These are phyloP conservation scores for Gibbula magus DNA, from an alignment of 2,888 invertebrate species.

Conservation along the genomic window DNA sequence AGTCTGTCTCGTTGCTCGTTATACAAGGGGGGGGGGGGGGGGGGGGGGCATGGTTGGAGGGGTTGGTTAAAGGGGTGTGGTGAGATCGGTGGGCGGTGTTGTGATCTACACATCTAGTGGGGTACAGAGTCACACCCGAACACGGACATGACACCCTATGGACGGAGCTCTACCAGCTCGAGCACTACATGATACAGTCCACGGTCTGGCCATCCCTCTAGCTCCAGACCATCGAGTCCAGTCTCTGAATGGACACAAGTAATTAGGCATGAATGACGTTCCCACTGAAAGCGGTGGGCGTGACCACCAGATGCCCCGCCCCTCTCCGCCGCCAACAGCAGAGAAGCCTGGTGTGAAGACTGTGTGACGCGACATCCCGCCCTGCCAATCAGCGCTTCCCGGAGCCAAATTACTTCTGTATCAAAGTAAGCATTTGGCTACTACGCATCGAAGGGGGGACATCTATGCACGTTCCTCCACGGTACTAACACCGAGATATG, in stretches of 20 bases:
- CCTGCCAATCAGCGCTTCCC: constrained; percentile 16
- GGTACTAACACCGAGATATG: not conserved
- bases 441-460: constrained; percentile 5
- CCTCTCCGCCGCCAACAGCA: not conserved
- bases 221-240: not conserved
- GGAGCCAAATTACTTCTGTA: constrained; percentile 5
- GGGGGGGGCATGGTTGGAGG: not conserved
- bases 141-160: too few species aligned
- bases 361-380: constrained; percentile 17
- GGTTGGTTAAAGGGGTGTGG: too few species aligned
- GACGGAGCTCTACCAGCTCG: not conserved
- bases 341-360: not conserved
- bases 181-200: not conserved
- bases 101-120: too few species aligned
- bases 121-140: too few species aligned
- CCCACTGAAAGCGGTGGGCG: constrained; percentile 11
- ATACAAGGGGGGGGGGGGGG: not conserved
- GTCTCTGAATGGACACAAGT: not conserved
- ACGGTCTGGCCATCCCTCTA: too few species aligned
- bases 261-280: constrained; percentile 24
- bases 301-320: not conserved
- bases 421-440: constrained; percentile 21
- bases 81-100: too few species aligned
- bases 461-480: not conserved
- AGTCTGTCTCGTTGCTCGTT: not conserved